phyloP scores from a whole-genome alignment of 2,888 invertebrate species.

The Drosophila antonietae region DNA sequence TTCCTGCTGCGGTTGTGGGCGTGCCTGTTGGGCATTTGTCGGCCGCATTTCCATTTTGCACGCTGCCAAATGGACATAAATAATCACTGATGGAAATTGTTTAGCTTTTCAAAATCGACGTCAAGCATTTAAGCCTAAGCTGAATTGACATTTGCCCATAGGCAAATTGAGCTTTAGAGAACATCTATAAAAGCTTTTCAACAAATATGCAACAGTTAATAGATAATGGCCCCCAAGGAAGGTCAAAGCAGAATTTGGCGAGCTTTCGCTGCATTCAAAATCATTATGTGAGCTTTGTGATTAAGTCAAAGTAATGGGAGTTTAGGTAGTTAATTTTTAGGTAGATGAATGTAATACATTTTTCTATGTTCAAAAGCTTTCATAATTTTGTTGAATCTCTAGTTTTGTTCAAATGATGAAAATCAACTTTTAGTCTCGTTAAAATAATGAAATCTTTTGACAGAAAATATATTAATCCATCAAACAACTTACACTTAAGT shows the following conservation, averaged over 20 bases:
- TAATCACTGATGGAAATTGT: constrained; percentile 72
- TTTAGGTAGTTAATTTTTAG: not conserved
- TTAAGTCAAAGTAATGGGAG: not conserved
- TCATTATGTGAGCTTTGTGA: not conserved
- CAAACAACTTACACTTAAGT: too few species aligned
- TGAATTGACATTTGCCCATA: constrained; percentile 16
- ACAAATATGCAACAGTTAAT: not conserved
- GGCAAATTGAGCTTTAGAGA: not conserved
- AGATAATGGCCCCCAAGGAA: not conserved
- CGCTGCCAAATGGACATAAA: constrained; percentile 73
- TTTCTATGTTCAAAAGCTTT: too few species aligned
- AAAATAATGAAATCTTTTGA: too few species aligned
- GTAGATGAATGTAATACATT: too few species aligned
- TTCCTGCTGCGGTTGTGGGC: constrained; percentile 63
- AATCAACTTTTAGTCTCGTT: not conserved
- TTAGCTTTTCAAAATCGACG: constrained; percentile 36
- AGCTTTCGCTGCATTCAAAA: not conserved
- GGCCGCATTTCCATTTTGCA: constrained; percentile 60
- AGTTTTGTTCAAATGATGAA: too few species aligned
- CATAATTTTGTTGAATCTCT: too few species aligned
- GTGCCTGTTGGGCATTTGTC: constrained; percentile 57
- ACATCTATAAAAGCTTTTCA: not conserved
- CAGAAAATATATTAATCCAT: too few species aligned
- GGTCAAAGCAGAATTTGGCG: not conserved
- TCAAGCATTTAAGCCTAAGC: constrained; percentile 10